phyloP scores from a whole-genome alignment of 2,888 invertebrate species.

The Ischnus inquisitorius region DNA sequence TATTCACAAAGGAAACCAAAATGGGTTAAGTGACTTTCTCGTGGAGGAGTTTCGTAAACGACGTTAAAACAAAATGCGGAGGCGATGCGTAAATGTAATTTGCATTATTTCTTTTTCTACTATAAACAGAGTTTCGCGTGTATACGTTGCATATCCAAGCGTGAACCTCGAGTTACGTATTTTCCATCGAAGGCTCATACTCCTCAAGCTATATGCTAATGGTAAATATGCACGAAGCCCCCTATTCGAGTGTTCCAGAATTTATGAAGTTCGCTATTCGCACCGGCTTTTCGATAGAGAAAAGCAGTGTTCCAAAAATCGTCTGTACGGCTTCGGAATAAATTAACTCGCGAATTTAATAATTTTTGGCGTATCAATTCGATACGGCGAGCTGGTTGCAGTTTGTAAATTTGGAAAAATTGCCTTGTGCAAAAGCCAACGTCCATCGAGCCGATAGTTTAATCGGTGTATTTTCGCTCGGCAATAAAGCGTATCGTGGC shows the following conservation, averaged over 20 bases:
- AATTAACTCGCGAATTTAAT: background rate
- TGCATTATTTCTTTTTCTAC: too few relatives aligned
- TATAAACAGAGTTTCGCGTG: too few relatives aligned
- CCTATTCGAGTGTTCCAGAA: background rate
- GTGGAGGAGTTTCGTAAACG: too few relatives aligned
- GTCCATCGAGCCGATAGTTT: background rate
- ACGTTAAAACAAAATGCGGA: too few relatives aligned
- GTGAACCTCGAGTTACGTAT: background rate
- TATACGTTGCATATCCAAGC: too few relatives aligned
- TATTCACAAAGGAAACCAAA: too few relatives aligned
- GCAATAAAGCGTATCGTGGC: background rate
- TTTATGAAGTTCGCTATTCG: background rate
- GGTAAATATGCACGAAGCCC: slow-evolving; percentile 4
- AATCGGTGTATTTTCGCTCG: slow-evolving; percentile 10
- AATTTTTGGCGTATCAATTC: background rate
- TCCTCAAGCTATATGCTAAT: background rate
- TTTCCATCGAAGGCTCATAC: background rate
- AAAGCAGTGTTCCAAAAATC: background rate
- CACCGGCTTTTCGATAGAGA: background rate
- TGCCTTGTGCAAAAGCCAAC: background rate
- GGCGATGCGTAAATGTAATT: too few relatives aligned
- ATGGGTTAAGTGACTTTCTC: too few relatives aligned
- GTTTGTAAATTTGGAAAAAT: background rate
- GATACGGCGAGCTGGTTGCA: slow-evolving; percentile 1
- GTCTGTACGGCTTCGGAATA: background rate